Percentiles rank a stretch among this genome's conserved stretches.
These are phyloP conservation scores for Epinotia brunnichana DNA, from an alignment of 2,888 invertebrate genomes.

Conservation along the genomic window DNA sequence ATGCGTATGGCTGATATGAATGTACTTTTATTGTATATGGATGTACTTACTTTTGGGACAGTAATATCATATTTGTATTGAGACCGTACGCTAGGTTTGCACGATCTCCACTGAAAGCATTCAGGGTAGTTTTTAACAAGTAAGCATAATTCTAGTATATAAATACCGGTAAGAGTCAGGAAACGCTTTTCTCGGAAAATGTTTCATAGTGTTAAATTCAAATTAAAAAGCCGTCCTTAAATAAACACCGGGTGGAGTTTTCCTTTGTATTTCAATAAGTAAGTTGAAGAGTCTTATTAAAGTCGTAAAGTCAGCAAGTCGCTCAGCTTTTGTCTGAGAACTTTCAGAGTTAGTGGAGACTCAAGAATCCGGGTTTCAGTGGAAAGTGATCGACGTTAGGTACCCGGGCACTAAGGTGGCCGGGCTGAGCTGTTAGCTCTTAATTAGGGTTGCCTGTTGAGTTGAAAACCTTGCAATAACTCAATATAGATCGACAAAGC, in stretches of 20 bases:
- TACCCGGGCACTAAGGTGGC: constrained; percentile 9
- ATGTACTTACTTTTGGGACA: no score
- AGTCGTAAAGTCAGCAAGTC: constrained; percentile 37
- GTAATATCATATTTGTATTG: no score
- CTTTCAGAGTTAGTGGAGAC: constrained; percentile 16
- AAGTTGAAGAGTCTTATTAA: constrained; percentile 30
- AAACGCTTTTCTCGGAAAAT: no score
- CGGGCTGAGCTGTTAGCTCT: neutral
- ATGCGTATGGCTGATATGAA: no score
- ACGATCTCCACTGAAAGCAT: no score
- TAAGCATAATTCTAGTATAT: no score
- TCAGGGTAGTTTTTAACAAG: no score
- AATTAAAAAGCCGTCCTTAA: constrained; percentile 4
- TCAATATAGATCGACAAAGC: no score
- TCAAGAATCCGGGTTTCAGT: constrained; percentile 20
- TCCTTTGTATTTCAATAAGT: constrained; percentile 26
- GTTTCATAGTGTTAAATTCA: neutral
- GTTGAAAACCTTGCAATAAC: neutral
- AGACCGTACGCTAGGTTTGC: no score
- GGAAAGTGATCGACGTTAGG: constrained; percentile 30
- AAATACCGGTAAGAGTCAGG: no score
- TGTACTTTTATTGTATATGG: no score
- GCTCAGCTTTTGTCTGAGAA: constrained; percentile 36
- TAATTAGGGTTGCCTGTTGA: neutral
- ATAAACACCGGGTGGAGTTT: constrained; percentile 9